Conservation (phyloP, 2,888 invertebrate genomes). For the Polietes domitor region DNA sequence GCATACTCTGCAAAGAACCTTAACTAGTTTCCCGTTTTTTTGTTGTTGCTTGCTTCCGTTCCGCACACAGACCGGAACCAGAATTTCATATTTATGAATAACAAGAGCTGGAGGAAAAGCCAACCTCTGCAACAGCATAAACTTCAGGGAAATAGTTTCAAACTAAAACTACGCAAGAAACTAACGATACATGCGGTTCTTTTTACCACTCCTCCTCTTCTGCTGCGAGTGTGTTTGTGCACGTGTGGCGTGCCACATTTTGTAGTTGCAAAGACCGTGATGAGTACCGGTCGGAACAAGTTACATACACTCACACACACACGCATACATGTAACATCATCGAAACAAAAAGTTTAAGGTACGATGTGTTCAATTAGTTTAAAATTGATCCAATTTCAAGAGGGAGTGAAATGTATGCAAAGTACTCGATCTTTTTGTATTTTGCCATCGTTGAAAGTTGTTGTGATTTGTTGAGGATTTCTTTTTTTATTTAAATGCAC, state of each 20-base stretch:
- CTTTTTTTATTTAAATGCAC: not conserved
- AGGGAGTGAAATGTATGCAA: not conserved
- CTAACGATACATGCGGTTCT: not conserved
- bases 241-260: not conserved
- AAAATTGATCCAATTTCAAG: not conserved
- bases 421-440: not conserved
- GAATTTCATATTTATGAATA: not conserved
- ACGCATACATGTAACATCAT: not conserved
- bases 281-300: no score
- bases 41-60: not conserved
- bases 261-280: not conserved
- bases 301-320: not conserved
- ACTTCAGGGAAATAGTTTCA: not conserved
- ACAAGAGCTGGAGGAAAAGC: not conserved
- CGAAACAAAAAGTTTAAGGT: not conserved
- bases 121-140: not conserved
- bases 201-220: not conserved
- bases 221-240: not conserved
- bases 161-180: not conserved
- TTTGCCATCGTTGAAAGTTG: not conserved
- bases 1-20: not conserved
- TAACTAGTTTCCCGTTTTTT: not conserved
- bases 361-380: slow-evolving; percentile 7
- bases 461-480: not conserved
- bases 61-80: not conserved